phyloP scores from a whole-genome alignment of 1,140 invertebrate species.

The Daktulosphaira vitifoliae region DNA sequence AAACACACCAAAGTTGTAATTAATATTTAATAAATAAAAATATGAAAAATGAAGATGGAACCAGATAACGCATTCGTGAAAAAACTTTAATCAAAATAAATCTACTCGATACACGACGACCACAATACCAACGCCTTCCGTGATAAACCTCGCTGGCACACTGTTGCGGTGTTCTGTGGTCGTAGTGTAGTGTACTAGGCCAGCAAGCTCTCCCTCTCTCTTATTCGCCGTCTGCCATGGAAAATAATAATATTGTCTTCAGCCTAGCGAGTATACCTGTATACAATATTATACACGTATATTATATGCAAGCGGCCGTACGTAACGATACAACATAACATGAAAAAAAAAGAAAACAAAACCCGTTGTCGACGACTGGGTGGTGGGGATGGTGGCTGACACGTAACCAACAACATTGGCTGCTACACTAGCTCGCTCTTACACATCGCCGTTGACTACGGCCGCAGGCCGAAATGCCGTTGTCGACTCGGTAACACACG shows the following conservation, averaged over 20 bases:
- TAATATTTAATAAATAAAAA: too few species aligned
- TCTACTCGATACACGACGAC: background rate
- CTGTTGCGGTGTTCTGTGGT: background rate
- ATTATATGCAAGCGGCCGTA: too few species aligned
- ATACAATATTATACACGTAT: background rate
- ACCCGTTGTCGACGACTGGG: background rate
- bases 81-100: too few species aligned
- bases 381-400: background rate
- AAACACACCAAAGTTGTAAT: too few species aligned
- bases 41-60: too few species aligned
- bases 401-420: slow-evolving; percentile 19
- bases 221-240: background rate
- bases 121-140: background rate
- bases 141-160: slow-evolving; percentile 13
- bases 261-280: background rate
- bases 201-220: slow-evolving; percentile 28
- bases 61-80: too few species aligned
- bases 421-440: too few species aligned
- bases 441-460: too few species aligned
- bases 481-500: too few species aligned
- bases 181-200: background rate
- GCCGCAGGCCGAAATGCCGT: too few species aligned
- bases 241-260: background rate
- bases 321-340: too few species aligned
- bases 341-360: slow-evolving; percentile 3